Evolutionary conservation across 2,888 invertebrate genomes (phyloP).

Genomic region (Ptycholaimellus sp.): DNA sequence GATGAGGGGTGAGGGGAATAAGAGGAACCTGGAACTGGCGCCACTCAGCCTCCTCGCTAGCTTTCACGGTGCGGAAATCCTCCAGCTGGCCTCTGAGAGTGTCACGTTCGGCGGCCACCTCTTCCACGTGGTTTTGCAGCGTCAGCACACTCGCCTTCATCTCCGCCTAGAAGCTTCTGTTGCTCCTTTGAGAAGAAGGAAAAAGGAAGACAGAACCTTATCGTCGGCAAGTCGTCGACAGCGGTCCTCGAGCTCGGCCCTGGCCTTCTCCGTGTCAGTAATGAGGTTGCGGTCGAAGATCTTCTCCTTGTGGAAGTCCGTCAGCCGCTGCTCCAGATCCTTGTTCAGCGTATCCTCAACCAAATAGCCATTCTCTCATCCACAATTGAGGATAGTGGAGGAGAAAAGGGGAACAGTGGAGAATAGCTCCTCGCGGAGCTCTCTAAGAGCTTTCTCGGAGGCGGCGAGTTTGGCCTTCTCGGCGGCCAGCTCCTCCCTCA

Average conservation of each 20-base stretch:
- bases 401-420: not conserved
- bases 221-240: too few relatives aligned
- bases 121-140: slow-evolving; percentile 34
- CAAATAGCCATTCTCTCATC: too few relatives aligned
- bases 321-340: slow-evolving; percentile 4
- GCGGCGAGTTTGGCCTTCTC: not conserved
- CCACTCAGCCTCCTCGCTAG: slow-evolving; percentile 50
- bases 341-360: too few relatives aligned
- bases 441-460: not conserved
- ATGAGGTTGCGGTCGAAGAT: not conserved
- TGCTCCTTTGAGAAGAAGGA: slow-evolving; percentile 3
- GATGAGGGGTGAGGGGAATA: too few relatives aligned
- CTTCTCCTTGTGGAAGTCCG: slow-evolving; percentile 2
- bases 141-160: slow-evolving; percentile 38
- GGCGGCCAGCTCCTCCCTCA: slow-evolving; percentile 13
- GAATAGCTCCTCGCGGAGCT: not conserved
- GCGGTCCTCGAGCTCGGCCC: too few relatives aligned
- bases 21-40: slow-evolving; percentile 73
- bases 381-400: not conserved
- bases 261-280: too few relatives aligned
- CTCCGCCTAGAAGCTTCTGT: slow-evolving; percentile 26
- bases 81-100: not conserved
- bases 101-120: slow-evolving; percentile 32
- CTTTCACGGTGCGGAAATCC: not conserved
- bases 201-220: not conserved